Evolutionary conservation across 1,140 invertebrate species (phyloP), one percentile per base, ranked within the genome.

Genomic region (Diabrotica virgifera): DNA sequence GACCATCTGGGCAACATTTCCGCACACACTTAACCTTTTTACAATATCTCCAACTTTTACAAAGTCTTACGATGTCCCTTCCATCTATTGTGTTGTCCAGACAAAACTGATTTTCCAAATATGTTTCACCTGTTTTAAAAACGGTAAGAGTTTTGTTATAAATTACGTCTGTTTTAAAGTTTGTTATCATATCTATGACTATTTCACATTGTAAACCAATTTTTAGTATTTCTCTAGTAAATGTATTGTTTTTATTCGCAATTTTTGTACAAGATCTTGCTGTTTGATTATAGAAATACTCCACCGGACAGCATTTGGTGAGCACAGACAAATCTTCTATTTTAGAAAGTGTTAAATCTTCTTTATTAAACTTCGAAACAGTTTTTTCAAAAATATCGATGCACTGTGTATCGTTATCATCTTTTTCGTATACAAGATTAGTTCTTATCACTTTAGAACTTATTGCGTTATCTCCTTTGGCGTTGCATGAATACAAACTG

Each of bases 1-100:
- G 54, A 6, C 73, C 73, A 58, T 74, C 74, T 3, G 66, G 68
- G 62, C 74, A 76, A 62, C 74, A 74, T 67, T 76, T 76, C 37
- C 60, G 64, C 11, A 74, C 56, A 58, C 74, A 76, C 46, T 63
- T 46, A 10, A 63, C 62, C 6, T n/a, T 55, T 11, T 71, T 51
- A 50, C 70, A 70, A 36, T 69, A 54, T 13, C 70, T 59, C 14
- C 54, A 66, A 63, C 57, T 53, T 14, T 46, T 38, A 58, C 72
- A 76, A 46, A 64, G 59, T 55, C 68, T 71, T 36, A 68, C 59
- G 14, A 70, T 50, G 12, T 55, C 54, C 12, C 7, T 53, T 3
- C 54, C 24, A 12, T 63, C 59, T 10, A 38, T 8, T 3, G 60
- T 69, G 14, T 64, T 38, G 35, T 73, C 71, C 37, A 72, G 40